Percentiles rank a stretch among this genome's conserved stretches.
phyloP scores from a whole-genome alignment of 2,113 vertebrate species.

The Progne subis region DNA sequence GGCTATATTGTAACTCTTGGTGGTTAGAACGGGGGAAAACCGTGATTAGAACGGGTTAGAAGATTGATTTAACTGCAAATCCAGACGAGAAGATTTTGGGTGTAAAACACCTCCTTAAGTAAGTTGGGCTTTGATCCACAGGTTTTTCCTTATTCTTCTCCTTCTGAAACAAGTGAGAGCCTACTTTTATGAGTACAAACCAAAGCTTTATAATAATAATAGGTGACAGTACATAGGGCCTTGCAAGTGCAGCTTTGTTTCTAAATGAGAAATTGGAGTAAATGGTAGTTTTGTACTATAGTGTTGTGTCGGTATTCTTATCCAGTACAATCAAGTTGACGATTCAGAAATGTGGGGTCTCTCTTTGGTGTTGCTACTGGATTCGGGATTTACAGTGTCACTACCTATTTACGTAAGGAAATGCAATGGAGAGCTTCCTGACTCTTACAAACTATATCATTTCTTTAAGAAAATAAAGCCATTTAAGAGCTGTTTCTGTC shows the following conservation, averaged over 20 bases:
- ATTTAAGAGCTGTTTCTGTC: neutral
- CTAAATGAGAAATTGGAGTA: neutral
- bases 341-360: neutral
- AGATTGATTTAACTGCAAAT: neutral
- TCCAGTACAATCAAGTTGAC: neutral
- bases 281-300: neutral
- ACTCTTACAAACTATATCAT: rapidly evolving
- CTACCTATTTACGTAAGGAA: neutral
- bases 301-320: neutral
- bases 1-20: rapidly evolving
- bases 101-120: neutral
- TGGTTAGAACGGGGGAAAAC: neutral
- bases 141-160: neutral
- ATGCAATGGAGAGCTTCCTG: neutral
- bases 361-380: neutral
- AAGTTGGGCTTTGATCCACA: neutral
- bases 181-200: neutral
- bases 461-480: neutral
- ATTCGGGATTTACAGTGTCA: neutral
- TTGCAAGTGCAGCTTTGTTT: neutral
- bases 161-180: neutral
- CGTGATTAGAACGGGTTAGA: neutral
- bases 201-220: neutral
- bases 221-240: rapidly evolving
- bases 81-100: neutral